Evolutionary conservation across 2,113 vertebrate species (phyloP).

Genomic region (Dipodomys ordii): DNA sequence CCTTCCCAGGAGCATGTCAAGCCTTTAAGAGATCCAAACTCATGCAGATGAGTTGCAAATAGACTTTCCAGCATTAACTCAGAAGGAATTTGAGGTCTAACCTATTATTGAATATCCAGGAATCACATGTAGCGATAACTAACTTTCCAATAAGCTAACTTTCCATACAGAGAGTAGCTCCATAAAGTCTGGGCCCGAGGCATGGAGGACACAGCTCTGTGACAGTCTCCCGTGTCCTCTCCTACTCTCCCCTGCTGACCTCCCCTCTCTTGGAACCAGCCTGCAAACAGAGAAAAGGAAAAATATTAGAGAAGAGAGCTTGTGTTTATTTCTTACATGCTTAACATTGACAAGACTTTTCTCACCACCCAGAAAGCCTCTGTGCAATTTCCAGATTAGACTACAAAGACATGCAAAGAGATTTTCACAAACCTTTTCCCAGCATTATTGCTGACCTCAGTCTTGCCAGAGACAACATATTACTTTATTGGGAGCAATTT

Average conservation of each 20-base stretch:
- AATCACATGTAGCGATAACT: conserved; percentile 77
- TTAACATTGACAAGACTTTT: neutral
- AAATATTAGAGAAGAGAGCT: neutral
- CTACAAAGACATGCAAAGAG: neutral
- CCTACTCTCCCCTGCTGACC: too few relatives aligned
- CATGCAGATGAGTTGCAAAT: neutral
- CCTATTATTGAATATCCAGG: conserved; percentile 82
- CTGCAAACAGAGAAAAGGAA: neutral
- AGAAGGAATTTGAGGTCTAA: neutral
- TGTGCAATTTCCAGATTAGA: neutral
- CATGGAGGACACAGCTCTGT: neutral
- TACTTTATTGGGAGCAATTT: neutral
- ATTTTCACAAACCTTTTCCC: conserved; percentile 8
- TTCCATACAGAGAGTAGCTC: neutral
- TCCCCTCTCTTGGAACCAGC: neutral
- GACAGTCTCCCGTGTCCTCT: rapidly evolving
- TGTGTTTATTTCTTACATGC: neutral
- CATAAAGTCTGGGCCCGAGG: neutral
- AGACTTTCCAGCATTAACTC: neutral
- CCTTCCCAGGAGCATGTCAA: too few relatives aligned
- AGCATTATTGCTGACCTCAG: neutral
- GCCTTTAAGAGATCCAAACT: neutral
- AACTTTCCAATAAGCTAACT: neutral
- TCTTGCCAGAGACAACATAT: neutral
- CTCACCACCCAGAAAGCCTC: neutral